Evolutionary conservation across 2,888 invertebrate genomes (phyloP).

Genomic region (Epirrita christyi): DNA sequence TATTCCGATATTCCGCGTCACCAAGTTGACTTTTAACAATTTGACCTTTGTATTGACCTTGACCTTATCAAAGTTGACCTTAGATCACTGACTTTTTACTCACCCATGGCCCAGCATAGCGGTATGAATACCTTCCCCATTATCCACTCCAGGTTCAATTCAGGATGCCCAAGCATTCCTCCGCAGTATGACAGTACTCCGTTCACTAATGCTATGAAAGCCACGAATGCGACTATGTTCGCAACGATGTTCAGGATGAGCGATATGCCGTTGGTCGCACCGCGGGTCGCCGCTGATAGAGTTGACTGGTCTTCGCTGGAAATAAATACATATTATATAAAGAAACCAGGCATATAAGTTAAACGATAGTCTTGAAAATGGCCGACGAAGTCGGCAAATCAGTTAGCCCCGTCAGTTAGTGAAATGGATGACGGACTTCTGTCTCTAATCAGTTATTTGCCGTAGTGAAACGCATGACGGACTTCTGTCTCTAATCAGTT

Average conservation of each 20-base stretch:
- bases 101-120: slow-evolving; percentile 94
- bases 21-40: too few species aligned
- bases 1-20: not conserved
- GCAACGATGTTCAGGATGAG: slow-evolving; percentile 95
- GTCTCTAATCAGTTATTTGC: too few species aligned
- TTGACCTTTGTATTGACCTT: not conserved
- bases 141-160: slow-evolving; percentile 88
- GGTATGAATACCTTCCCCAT: slow-evolving; percentile 96
- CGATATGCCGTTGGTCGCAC: slow-evolving; percentile 92
- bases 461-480: too few species aligned
- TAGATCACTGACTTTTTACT: slow-evolving; percentile 32
- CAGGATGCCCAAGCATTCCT: slow-evolving; percentile 88
- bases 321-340: not conserved
- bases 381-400: too few species aligned
- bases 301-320: slow-evolving; percentile 91
- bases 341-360: too few species aligned
- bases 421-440: too few species aligned
- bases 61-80: too few species aligned
- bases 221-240: slow-evolving; percentile 96
- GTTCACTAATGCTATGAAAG: slow-evolving; percentile 94
- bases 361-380: too few species aligned
- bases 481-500: too few species aligned
- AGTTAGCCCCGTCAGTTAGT: too few species aligned
- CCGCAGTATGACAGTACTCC: slow-evolving; percentile 93
- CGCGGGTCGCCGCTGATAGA: slow-evolving; percentile 96